Evolutionary conservation across 2,888 invertebrate genomes (phyloP), one percentile per base, ranked within the genome.

Genomic region (Poecilobothrus nobilitatus): DNA sequence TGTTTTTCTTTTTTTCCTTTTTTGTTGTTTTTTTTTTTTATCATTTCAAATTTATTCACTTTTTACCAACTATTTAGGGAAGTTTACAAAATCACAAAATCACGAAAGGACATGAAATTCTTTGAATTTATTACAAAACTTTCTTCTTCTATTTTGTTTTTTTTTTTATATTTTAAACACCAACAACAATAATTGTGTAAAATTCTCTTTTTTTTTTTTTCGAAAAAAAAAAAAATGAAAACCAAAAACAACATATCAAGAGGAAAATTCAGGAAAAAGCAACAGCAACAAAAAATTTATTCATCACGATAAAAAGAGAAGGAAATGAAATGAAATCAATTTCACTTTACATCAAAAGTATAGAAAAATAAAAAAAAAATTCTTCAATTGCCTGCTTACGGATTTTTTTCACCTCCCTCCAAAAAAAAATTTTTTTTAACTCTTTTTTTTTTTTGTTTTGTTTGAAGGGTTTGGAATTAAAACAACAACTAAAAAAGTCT

Each of bases 351-450:
- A 53, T 53, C 18, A 15, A n/a, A 53, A 53, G 15, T 6, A n/a
- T 12, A 53, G n/a, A 18, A 53, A 53, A 53, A 53, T 53, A 12
- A 18, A 6, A 53, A n/a, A 53, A 53, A 53, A 53, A 53, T 53
- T 53, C 53, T 53, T 53, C 53, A 53, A 53, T 53, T 53, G 53
- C 53, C 53, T 53, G 53, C 53, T 53, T 53, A 53, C 53, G 18
- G 18, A 53, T 18, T 53, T 18, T 53, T 41, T 41, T 41, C 15
- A 12, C 53, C 53, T 6, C 53, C 15, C 53, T 18, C 53, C 53
- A 18, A 53, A 53, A 44, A 44, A 44, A 44, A 37, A 37, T 10
- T 37, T 10, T 37, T 53, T 53, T 53, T n/a, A 53, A 53, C 53
- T 53, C 53, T 53, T 53, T 53, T 18, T 53, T 53, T 18, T 53